phyloP scores from a whole-genome alignment of 2,888 invertebrate species.

The Tortricodes alternella region DNA sequence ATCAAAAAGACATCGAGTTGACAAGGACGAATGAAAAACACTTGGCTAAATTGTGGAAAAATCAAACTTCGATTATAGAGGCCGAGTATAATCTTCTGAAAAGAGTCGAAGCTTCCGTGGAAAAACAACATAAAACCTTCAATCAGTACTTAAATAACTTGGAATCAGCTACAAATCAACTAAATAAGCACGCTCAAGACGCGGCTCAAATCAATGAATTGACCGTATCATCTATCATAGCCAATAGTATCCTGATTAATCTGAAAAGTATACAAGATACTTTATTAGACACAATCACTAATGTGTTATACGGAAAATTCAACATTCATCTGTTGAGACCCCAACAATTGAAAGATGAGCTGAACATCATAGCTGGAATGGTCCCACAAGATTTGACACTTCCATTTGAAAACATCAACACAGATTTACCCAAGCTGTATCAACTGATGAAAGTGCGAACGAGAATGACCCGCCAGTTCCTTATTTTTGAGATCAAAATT shows the following conservation, averaged over 20 bases:
- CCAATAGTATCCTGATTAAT: not conserved
- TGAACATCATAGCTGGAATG: not conserved
- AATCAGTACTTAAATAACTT: conserved; percentile 24
- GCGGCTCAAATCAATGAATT: not conserved
- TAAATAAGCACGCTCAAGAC: not conserved
- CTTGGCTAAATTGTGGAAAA: not conserved
- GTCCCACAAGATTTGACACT: not conserved
- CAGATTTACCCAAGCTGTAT: not conserved
- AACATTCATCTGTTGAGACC: not conserved
- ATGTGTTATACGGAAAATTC: not conserved
- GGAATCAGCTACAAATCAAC: conserved; percentile 5
- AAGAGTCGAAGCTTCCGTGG: too few species aligned
- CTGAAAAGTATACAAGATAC: not conserved
- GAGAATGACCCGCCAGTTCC: not conserved
- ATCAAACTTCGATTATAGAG: too few species aligned
- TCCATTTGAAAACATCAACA: not conserved
- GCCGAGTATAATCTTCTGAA: too few species aligned
- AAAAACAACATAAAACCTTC: conserved; percentile 6
- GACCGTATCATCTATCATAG: not conserved
- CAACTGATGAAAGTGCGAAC: not conserved
- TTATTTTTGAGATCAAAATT: not conserved
- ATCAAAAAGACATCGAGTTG: not conserved
- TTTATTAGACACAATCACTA: not conserved
- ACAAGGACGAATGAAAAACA: too few species aligned
- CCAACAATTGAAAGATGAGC: not conserved